Evolutionary conservation across 2,888 invertebrate species (phyloP), one percentile per base, ranked within the genome.

Genomic region (Agriotes lineatus): DNA sequence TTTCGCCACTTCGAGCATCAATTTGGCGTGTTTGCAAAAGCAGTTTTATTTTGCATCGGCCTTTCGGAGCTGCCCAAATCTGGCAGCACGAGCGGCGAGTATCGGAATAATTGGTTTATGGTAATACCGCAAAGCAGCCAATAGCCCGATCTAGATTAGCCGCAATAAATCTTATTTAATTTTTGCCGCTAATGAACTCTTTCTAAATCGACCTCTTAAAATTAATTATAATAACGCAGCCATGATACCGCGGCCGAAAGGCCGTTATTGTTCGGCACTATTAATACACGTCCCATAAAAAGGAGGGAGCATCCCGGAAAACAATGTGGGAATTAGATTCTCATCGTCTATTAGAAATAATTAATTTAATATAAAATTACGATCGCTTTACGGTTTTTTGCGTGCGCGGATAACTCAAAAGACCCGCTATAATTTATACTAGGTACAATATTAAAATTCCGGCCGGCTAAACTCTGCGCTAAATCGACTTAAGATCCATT

Each of bases 261-360:
- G 50, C 50, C 58, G 58, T 65, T 59, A 59, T 65, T 65, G 58
- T 58, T 65, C 59, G 58, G 18, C 12, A 45, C 22, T 67, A 67
- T 62, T 67, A 67, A 61, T 67, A 67, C n/a, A 50, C 33, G 65
- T 62, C 63, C 30, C 35, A 35, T 10, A 35, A 48, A 44, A 56
- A 25, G 14, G 44, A 59, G 64, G 69, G 71, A 72, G 71, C 20
- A 33, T 63, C 39, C 42, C 45, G 50, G 58, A 63, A 68, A 68
- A 77, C 73, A 76, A 75, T 72, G 68, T 74, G 76, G 74, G 74
- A 78, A 78, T 78, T 77, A 75, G 74, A 74, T 74, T 73, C 76
- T 76, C 73, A 78, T 78, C 78, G 72, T 62, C 72, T 73, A 76
- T 73, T 77, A 74, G 76, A 75, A 77, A 76, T 77, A 77, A 78